Percentiles rank a stretch among this genome's conserved stretches.
phyloP scores from a whole-genome alignment of 2,797 vertebrate species.

The Leptodactylus fallax region DNA sequence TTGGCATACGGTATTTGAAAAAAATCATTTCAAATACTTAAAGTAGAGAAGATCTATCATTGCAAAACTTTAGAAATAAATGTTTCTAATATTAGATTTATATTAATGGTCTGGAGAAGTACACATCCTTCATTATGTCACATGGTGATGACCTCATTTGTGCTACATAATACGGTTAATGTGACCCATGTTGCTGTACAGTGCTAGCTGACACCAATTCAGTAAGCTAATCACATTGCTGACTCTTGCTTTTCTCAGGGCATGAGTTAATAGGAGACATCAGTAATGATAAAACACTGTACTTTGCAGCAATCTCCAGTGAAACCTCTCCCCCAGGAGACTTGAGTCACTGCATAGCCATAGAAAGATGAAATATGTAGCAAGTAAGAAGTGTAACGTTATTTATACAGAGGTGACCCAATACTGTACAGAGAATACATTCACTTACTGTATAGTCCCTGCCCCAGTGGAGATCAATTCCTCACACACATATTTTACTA shows the following conservation, averaged over 20 bases:
- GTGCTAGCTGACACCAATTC: constrained; percentile 30
- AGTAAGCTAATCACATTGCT: constrained; percentile 51
- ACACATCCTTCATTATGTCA: constrained; percentile 39
- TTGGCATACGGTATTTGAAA: not conserved
- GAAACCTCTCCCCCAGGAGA: constrained; percentile 21
- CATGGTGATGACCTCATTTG: constrained; percentile 31
- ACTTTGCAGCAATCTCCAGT: constrained; percentile 37
- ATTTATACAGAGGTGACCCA: not conserved
- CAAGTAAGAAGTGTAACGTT: not conserved
- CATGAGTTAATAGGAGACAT: constrained; percentile 52
- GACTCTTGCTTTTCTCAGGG: constrained; percentile 37
- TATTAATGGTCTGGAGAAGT: not conserved
- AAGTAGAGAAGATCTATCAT: not conserved
- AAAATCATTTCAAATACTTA: not conserved
- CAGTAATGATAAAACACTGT: constrained; percentile 46
- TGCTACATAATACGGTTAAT: constrained; percentile 29
- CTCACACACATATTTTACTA: not conserved
- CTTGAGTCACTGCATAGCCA: not conserved
- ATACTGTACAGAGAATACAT: not conserved
- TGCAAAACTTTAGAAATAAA: not conserved
- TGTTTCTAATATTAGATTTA: not conserved
- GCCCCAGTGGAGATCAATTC: not conserved
- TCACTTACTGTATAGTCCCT: not conserved
- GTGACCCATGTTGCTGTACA: constrained; percentile 19
- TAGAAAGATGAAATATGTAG: not conserved